phyloP scores from a whole-genome alignment of 1,140 invertebrate genomes.

The Bombyx mori region DNA sequence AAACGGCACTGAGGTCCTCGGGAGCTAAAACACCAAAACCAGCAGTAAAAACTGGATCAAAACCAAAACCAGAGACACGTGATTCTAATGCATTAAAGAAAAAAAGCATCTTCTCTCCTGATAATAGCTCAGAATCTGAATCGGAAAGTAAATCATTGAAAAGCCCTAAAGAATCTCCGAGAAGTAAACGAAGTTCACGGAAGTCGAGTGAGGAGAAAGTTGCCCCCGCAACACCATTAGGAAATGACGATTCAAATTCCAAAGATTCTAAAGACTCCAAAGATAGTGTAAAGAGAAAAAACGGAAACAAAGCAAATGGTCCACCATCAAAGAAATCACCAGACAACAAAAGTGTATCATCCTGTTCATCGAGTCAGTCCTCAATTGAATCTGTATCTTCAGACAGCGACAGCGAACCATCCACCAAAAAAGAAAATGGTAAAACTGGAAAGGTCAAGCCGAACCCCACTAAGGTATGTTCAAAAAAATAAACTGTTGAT shows the following conservation, averaged over 20 bases:
- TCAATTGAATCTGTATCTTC: slow-evolving; percentile 56
- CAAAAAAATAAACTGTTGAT: slow-evolving; percentile 40
- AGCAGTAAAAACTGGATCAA: slow-evolving; percentile 48
- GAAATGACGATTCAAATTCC: slow-evolving; percentile 62
- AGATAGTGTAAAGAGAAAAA: slow-evolving; percentile 49
- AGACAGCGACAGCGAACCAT: slow-evolving; percentile 54
- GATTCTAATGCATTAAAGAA: slow-evolving; percentile 72
- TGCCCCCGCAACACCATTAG: slow-evolving; percentile 29
- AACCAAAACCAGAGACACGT: slow-evolving; percentile 60
- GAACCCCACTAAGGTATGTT: slow-evolving; percentile 28
- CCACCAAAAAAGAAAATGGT: slow-evolving; percentile 38
- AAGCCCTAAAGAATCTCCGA: slow-evolving; percentile 47
- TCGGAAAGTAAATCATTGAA: slow-evolving; percentile 55
- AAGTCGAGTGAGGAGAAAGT: slow-evolving; percentile 56
- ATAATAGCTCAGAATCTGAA: slow-evolving; percentile 85
- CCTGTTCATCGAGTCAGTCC: slow-evolving; percentile 59
- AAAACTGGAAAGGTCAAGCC: slow-evolving; percentile 48
- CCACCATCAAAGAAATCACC: slow-evolving; percentile 52
- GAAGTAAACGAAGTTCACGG: slow-evolving; percentile 37
- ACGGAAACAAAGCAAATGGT: slow-evolving; percentile 41
- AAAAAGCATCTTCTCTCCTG: slow-evolving; percentile 87
- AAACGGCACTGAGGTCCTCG: slow-evolving; percentile 36
- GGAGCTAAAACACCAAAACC: slow-evolving; percentile 49
- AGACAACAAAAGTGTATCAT: slow-evolving; percentile 58
- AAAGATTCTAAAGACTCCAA: slow-evolving; percentile 19